phyloP scores from a whole-genome alignment of 2,888 invertebrate genomes.

The Hecatera dysodea region DNA sequence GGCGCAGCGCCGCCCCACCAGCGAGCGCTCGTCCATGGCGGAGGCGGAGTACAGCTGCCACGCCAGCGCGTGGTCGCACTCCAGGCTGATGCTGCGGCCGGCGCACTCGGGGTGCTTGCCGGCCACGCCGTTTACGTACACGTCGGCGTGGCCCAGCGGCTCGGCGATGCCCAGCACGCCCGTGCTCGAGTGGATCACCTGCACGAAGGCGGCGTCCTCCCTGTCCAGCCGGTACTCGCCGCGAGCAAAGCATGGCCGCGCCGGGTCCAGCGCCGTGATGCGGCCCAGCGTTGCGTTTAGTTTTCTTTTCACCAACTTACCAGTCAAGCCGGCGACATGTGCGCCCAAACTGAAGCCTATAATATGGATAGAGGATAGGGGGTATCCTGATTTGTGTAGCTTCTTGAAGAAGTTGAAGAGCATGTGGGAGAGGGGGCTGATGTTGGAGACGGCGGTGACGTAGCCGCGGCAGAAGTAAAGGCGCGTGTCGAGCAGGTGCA shows the following conservation, averaged over 20 bases:
- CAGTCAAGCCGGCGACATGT: conserved; percentile 90
- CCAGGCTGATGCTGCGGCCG: conserved; percentile 76
- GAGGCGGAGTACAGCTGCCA: conserved; percentile 82
- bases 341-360: conserved; percentile 92
- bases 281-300: conserved; percentile 74
- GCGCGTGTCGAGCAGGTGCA: conserved; percentile 81
- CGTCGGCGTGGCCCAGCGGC: conserved; percentile 82
- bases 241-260: conserved; percentile 82
- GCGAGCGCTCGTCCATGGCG: conserved; percentile 66
- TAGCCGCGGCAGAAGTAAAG: conserved; percentile 82
- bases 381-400: conserved; percentile 75
- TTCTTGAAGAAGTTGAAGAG: conserved; percentile 76
- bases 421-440: conserved; percentile 76
- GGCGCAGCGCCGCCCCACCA: conserved; percentile 75
- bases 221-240: conserved; percentile 74
- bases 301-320: conserved; percentile 76
- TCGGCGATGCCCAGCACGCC: conserved; percentile 82
- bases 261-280: conserved; percentile 85
- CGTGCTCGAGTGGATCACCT: conserved; percentile 84
- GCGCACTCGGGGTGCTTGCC: conserved; percentile 82
- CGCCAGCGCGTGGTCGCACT: conserved; percentile 84
- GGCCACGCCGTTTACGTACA: conserved; percentile 83
- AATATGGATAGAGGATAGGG: conserved; percentile 88
- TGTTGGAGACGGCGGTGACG: conserved; percentile 79
- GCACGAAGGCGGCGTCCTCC: conserved; percentile 81